These are phyloP conservation scores for Chaetura pelagica DNA, from an alignment of 2,113 vertebrate genomes.

Conservation along the genomic window DNA sequence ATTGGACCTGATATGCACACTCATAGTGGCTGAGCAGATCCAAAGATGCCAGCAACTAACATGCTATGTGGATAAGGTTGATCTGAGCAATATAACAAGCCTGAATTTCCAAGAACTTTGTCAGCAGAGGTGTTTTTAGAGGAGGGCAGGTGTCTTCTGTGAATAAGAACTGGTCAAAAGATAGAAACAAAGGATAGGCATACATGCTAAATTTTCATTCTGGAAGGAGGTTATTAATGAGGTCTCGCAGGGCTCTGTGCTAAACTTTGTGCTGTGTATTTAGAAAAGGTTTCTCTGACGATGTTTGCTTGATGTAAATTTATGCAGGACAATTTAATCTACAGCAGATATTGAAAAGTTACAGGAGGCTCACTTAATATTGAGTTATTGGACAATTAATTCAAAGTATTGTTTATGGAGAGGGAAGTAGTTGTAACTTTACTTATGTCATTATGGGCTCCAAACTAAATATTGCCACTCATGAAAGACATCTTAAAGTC, in stretches of 20 bases:
- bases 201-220: not conserved
- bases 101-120: not conserved
- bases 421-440: constrained; percentile 40
- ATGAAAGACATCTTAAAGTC: constrained; percentile 15
- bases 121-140: not conserved
- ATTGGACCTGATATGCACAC: not conserved
- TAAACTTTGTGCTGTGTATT: not conserved
- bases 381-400: constrained; percentile 50
- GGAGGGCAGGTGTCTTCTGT: not conserved
- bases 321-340: constrained; percentile 24
- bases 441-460: not conserved
- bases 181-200: not conserved
- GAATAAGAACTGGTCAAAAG: not conserved
- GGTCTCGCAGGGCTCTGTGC: not conserved
- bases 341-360: not conserved
- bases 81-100: not conserved
- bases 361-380: constrained; percentile 7
- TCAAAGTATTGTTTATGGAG: constrained; percentile 45
- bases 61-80: fast-evolving
- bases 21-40: not conserved
- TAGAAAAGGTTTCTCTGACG: not conserved
- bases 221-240: not conserved
- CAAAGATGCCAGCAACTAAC: not conserved
- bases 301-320: constrained; percentile 23
- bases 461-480: constrained; percentile 33